Evolutionary conservation across 2,797 vertebrate species (phyloP), one percentile per base, ranked within the genome.

Genomic region (Argentina silus): DNA sequence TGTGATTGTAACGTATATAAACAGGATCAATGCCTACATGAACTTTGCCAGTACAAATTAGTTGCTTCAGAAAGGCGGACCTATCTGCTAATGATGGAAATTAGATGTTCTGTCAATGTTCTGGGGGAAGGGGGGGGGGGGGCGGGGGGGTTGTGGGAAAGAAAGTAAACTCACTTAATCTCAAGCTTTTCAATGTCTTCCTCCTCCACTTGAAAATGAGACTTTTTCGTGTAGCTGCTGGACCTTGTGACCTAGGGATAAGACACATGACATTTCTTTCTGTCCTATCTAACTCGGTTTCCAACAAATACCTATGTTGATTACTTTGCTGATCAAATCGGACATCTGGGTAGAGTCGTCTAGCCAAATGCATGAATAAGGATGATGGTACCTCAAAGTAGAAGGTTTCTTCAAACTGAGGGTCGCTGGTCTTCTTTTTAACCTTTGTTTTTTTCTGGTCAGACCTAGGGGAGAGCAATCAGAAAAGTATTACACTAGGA

Each of bases 341-440:
- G 27, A 36, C 27, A 36, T 36, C 27, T 36, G 27, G 27, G 27
- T 4, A 36, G 27, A 36, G 27, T 1, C 27, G 27, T 36, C 27
- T 36, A 36, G 27, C 27, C 27, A 36, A 36, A 4, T 4, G 27
- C 27, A 36, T 36, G 27, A 36, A 36, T 36, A 4, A 36, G 27
- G 27, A 4, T 36, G 27, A 36, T 36, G 27, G 27, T 36, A 97
- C 97, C 96, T 99, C 97, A 92, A 99, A 99, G 89, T 94, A 95
- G 93, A 99, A 97, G 0, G 94, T 96, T 92, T 99, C 98, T 14
- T 98, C 98, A 89, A 99, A 99, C 77, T 96, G 95, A 27, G 97
- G 98, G 83, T 98, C 96, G 90, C 97, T 99, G 79, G 97, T 99
- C 96, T 99, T 99, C 96, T 99, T 99, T 94, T 99, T 99, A 80